A percentile compares a stretch with the other conserved stretches of the same genome.
Conservation (phyloP, 2,888 invertebrate species). For the Orgyia antiqua region DNA sequence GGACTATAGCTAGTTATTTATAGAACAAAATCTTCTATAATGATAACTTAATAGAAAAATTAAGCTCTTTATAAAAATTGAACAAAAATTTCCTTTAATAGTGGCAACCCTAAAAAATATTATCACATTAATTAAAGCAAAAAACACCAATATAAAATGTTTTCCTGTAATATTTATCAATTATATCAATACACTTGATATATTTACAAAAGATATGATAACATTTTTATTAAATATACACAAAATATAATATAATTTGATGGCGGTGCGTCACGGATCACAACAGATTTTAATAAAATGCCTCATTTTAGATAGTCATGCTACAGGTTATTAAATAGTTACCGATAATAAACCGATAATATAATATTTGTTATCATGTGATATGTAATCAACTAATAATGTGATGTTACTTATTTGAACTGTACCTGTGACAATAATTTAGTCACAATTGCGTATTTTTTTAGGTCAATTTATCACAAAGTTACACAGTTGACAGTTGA, state of each 20-base stretch:
- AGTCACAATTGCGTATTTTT: constrained; percentile 8
- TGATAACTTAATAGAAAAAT: too few species aligned
- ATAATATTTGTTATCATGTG: constrained; percentile 25
- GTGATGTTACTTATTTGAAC: constrained; percentile 24
- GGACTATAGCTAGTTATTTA: too few species aligned
- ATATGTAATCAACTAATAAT: constrained; percentile 38
- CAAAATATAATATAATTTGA: constrained; percentile 30
- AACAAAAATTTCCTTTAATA: too few species aligned
- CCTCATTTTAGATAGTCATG: constrained; percentile 23
- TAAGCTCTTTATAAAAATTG: too few species aligned
- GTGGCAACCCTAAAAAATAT: too few species aligned
- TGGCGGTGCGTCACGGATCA: constrained; percentile 26
- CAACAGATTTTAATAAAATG: constrained; percentile 37
- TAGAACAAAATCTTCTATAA: too few species aligned
- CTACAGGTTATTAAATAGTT: constrained; percentile 31
- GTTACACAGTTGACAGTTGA: neutral
- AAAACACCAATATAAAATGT: constrained; percentile 14
- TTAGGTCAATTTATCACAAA: too few species aligned
- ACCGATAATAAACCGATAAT: constrained; percentile 29
- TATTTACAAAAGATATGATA: constrained; percentile 16
- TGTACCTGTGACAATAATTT: constrained; percentile 23
- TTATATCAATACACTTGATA: constrained; percentile 23
- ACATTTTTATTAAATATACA: constrained; percentile 31
- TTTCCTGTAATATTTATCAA: constrained; percentile 16
- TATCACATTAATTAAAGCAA: constrained; percentile 1